Evolutionary conservation across 2,797 vertebrate genomes (phyloP).

Genomic region (Rachycentron canadum): DNA sequence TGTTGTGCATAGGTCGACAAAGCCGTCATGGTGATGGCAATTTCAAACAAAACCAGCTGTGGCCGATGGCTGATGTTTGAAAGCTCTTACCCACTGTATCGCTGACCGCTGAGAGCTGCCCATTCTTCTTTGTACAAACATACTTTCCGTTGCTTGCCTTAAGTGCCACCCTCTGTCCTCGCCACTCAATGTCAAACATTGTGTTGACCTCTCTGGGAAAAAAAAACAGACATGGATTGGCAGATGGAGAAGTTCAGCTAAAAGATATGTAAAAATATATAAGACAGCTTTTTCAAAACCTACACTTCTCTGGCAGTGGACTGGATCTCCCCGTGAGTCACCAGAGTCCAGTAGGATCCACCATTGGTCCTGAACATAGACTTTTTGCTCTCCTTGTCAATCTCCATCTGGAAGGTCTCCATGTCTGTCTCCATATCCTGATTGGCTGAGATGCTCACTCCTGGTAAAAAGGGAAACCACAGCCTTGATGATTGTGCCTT

Average conservation of each 20-base stretch:
- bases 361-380: slow-evolving; percentile 93
- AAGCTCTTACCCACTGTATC: slow-evolving; percentile 89
- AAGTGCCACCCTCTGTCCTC: slow-evolving; percentile 90
- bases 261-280: neutral
- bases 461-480: slow-evolving; percentile 74
- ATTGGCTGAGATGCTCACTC: slow-evolving; percentile 96
- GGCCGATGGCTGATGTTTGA: neutral
- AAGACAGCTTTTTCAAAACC: slow-evolving; percentile 49
- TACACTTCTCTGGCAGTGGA: slow-evolving; percentile 93
- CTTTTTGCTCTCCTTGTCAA: slow-evolving; percentile 92
- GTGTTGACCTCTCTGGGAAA: slow-evolving; percentile 88
- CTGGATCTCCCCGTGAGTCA: slow-evolving; percentile 94
- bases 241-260: neutral
- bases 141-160: slow-evolving; percentile 95
- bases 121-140: slow-evolving; percentile 95
- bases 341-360: slow-evolving; percentile 95
- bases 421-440: slow-evolving; percentile 95
- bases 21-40: neutral
- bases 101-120: slow-evolving; percentile 94
- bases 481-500: slow-evolving; percentile 2
- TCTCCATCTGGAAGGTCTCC: slow-evolving; percentile 98
- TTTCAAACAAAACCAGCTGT: slow-evolving; percentile 8
- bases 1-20: neutral
- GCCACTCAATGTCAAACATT: slow-evolving; percentile 97
- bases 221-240: slow-evolving; percentile 4